Conservation (phyloP, 2,888 invertebrate species). For the Aleiodes alternator region DNA sequence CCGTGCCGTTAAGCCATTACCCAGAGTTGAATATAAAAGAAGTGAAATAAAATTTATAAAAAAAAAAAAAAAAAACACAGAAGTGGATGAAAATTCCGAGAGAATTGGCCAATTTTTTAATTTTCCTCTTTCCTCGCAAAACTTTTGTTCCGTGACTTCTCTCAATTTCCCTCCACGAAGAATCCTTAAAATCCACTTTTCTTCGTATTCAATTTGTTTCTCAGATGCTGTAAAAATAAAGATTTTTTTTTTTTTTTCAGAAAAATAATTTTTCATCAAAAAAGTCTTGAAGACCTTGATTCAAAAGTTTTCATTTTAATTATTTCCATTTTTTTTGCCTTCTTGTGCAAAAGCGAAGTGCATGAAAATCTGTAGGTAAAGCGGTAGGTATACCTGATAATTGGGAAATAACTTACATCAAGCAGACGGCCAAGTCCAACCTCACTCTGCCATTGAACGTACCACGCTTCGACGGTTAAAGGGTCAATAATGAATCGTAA, state of each 20-base stretch:
- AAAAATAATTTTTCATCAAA: no score
- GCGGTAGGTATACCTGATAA: slow-evolving; percentile 19
- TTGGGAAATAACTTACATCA: slow-evolving; percentile 36
- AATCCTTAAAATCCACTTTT: no score
- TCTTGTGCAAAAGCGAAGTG: neutral
- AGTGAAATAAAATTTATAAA: slow-evolving; percentile 28
- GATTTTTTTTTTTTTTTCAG: no score
- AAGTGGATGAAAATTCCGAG: neutral
- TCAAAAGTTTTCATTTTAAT: no score
- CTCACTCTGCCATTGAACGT: slow-evolving; percentile 4
- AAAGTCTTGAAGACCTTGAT: no score
- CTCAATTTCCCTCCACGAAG: no score
- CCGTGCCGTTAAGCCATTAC: slow-evolving; percentile 5
- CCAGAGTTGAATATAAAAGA: slow-evolving; percentile 2
- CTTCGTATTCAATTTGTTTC: no score
- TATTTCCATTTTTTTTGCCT: no score
- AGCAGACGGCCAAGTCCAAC: slow-evolving; percentile 2
- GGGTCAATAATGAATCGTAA: slow-evolving; percentile 54
- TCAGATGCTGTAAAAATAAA: no score
- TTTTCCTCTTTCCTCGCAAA: no score
- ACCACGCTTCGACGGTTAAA: slow-evolving; percentile 42
- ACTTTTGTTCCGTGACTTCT: no score
- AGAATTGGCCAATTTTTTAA: no score
- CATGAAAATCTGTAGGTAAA: neutral
- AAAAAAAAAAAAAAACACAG: neutral